Conservation (phyloP, 1,140 invertebrate species). For the Euwallacea similis region DNA sequence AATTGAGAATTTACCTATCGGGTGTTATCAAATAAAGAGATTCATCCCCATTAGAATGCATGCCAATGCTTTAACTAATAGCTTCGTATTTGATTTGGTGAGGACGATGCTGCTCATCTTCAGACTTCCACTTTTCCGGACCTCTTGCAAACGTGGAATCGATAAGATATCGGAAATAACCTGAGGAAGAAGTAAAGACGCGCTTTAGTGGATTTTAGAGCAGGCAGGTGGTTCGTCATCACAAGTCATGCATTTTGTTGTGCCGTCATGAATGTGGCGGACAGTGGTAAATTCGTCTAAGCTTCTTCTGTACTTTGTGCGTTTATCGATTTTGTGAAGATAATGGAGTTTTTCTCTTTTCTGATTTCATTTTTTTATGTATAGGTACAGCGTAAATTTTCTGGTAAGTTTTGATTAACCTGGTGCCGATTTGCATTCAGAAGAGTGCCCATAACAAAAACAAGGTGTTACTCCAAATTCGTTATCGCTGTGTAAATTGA, state of each 20-base stretch:
- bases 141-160: slow-evolving; percentile 81
- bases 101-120: slow-evolving; percentile 64
- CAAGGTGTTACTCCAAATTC: slow-evolving; percentile 96
- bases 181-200: neutral
- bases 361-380: neutral
- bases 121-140: slow-evolving; percentile 83
- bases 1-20: slow-evolving; percentile 54
- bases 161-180: slow-evolving; percentile 70
- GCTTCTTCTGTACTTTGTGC: too few species aligned
- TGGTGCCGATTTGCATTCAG: slow-evolving; percentile 81
- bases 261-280: too few species aligned
- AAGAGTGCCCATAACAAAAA: slow-evolving; percentile 98
- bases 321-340: neutral
- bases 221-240: too few species aligned
- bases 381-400: neutral
- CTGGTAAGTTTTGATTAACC: slow-evolving; percentile 1
- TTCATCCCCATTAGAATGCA: slow-evolving; percentile 71
- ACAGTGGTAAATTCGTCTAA: too few species aligned
- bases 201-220: too few species aligned
- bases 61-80: slow-evolving; percentile 76
- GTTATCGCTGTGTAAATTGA: slow-evolving; percentile 86
- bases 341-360: neutral
- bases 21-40: slow-evolving; percentile 87
- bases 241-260: too few species aligned
- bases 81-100: slow-evolving; percentile 68